These are phyloP conservation scores for Pyrocoelia pectoralis DNA, from an alignment of 2,888 invertebrate genomes.

Conservation along the genomic window DNA sequence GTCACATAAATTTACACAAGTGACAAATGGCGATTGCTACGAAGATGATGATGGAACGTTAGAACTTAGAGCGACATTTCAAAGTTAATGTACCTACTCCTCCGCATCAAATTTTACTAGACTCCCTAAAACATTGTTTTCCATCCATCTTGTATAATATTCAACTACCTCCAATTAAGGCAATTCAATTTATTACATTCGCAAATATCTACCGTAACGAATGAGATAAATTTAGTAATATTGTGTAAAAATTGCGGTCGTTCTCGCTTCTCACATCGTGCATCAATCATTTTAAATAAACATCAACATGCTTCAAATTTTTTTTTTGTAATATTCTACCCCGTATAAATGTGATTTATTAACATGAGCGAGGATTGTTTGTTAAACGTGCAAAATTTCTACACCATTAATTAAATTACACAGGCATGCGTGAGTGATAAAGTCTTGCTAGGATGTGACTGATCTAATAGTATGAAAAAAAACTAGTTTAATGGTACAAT, in stretches of 20 bases:
- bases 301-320: conserved; percentile 2
- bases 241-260: background rate
- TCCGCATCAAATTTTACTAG: conserved; percentile 20
- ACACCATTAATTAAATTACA: conserved; percentile 7
- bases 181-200: conserved; percentile 31
- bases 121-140: conserved; percentile 30
- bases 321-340: background rate
- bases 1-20: conserved; percentile 46
- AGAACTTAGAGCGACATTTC: conserved; percentile 33
- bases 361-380: background rate
- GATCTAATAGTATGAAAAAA: background rate
- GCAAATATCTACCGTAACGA: conserved; percentile 14
- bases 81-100: conserved; percentile 35
- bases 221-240: background rate
- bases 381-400: conserved; percentile 6
- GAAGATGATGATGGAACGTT: conserved; percentile 39
- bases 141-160: conserved; percentile 23
- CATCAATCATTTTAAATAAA: conserved; percentile 9
- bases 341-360: conserved; percentile 10
- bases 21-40: conserved; percentile 49
- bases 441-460: background rate
- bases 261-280: background rate
- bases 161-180: conserved; percentile 27
- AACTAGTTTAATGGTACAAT: too few species aligned
- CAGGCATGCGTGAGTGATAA: conserved; percentile 1